Evolutionary conservation across 2,888 invertebrate species (phyloP), one percentile per base, ranked within the genome.

Genomic region (Troides aeacus): DNA sequence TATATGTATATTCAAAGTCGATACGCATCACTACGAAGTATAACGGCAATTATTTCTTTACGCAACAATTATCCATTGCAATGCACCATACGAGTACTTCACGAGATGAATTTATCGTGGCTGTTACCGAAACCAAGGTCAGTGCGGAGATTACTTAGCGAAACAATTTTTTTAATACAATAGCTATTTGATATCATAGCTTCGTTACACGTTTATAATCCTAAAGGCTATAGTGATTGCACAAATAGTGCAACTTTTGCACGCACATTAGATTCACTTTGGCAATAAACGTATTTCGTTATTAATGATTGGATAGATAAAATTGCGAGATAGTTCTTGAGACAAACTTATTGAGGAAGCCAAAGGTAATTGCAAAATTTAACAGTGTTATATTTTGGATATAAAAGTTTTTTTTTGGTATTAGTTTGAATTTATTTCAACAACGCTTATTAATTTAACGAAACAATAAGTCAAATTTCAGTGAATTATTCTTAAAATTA

Each of bases 31-130:
- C 65, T 72, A 71, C 69, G 71, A 68, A 64, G 36, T 68, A 71
- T 73, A 76, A 74, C 73, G 72, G 74, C 71, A 70, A 72, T 73
- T 72, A 72, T 62, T 71, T 65, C 65, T 64, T 72, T 72, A 76
- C 73, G 73, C 74, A 74, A 74, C 66, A 68, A 68, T 66, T 61
- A 64, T 39, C 63, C 64, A 70, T 61, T 23, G 59, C 30, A 58
- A 70, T 24, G 62, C 50, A 59, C 66, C 21, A 42, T n/a, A 62
- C 30, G 17, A 59, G 68, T 53, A 59, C 36, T 59, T 24, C 53
- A 63, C 23, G 53, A 39, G 36, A 63, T 59, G 50, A 53, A 57
- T 69, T 65, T 57, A 50, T 65, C 46, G 62, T 65, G 46, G 17
- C 23, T 46, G 17, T 65, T 62, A 60, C 59, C 59, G 23, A 62